phyloP scores from a whole-genome alignment of 1,140 invertebrate genomes.

The Orius laevigatus region DNA sequence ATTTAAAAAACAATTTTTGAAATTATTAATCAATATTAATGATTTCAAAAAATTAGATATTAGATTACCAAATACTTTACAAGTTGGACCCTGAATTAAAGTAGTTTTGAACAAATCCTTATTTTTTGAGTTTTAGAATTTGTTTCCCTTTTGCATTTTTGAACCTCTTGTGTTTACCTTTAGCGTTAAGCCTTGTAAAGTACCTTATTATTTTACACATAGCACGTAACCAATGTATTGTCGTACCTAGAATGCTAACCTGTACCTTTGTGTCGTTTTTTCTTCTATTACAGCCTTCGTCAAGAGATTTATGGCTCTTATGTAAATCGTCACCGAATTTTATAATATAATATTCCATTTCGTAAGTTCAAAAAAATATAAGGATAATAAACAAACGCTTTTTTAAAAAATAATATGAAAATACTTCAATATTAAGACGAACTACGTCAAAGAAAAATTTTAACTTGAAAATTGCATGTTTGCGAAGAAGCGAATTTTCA shows the following conservation, averaged over 20 bases:
- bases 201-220: slow-evolving; percentile 7
- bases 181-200: slow-evolving; percentile 2
- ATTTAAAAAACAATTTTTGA: too few relatives aligned
- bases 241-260: slow-evolving; percentile 1
- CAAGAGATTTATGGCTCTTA: slow-evolving; percentile 45
- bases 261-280: slow-evolving; percentile 20
- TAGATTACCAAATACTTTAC: too few relatives aligned
- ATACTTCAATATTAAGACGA: neutral
- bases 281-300: slow-evolving; percentile 47
- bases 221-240: slow-evolving; percentile 5
- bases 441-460: neutral
- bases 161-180: neutral
- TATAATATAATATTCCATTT: slow-evolving; percentile 8
- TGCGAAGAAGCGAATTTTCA: neutral
- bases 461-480: neutral
- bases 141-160: neutral
- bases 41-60: too few relatives aligned
- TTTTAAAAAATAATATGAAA: neutral
- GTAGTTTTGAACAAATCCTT: neutral
- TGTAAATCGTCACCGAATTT: neutral
- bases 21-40: too few relatives aligned
- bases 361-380: slow-evolving; percentile 6
- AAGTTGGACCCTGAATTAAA: too few relatives aligned
- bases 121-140: neutral
- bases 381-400: neutral